phyloP scores from a whole-genome alignment of 2,797 vertebrate species.

The Dromococcyx pavoninus region DNA sequence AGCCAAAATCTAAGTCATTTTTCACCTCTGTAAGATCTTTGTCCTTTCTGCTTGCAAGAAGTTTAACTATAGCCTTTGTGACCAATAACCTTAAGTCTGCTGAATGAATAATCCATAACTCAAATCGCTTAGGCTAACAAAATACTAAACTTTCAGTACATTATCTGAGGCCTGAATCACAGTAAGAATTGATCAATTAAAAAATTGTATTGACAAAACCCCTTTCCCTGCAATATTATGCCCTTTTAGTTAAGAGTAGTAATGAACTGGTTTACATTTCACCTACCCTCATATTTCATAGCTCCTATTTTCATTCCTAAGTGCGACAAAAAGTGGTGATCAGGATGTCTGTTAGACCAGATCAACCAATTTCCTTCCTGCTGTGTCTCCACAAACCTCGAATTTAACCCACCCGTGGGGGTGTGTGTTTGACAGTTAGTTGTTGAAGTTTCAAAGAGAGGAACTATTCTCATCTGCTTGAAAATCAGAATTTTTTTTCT shows the following conservation, averaged over 20 bases:
- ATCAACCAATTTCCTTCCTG: slow-evolving; percentile 11
- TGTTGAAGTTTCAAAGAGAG: slow-evolving; percentile 3
- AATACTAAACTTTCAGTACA: background rate
- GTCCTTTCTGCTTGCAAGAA: background rate
- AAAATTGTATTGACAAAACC: background rate
- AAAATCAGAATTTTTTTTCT: background rate
- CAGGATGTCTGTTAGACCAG: slow-evolving; percentile 30
- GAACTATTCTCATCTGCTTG: background rate
- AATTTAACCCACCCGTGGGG: background rate
- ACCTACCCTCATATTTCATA: background rate
- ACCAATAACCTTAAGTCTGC: background rate
- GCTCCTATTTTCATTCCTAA: background rate
- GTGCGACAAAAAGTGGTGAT: background rate
- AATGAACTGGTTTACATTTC: background rate
- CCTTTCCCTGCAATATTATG: background rate
- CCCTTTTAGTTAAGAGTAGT: background rate
- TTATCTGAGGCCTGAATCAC: background rate
- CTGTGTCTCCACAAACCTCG: background rate
- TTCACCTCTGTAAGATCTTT: background rate
- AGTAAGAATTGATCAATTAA: background rate
- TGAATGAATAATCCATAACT: background rate
- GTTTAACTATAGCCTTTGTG: background rate
- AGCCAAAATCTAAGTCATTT: background rate
- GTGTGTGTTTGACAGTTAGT: background rate
- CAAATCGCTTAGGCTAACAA: background rate